phyloP scores from a whole-genome alignment of 2,888 invertebrate species.

The Lithophane leautieri region DNA sequence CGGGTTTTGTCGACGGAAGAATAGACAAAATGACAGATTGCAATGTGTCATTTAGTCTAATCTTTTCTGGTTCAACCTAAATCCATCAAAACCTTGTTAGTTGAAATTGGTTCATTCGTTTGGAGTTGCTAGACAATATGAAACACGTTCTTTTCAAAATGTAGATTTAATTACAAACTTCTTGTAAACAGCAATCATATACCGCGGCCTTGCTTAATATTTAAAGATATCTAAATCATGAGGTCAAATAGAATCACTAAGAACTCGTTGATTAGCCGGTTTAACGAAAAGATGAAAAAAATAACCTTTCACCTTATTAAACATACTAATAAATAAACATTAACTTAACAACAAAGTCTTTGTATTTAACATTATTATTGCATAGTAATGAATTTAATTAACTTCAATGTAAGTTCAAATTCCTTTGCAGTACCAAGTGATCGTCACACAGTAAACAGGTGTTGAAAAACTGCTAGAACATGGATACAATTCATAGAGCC shows the following conservation, averaged over 20 bases:
- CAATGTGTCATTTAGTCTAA: too few species aligned
- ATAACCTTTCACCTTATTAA: neutral
- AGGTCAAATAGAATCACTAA: neutral
- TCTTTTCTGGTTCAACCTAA: too few species aligned
- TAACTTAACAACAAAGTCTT: conserved; percentile 23
- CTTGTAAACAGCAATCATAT: neutral
- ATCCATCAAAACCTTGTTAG: neutral
- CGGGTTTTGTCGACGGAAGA: too few species aligned
- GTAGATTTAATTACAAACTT: neutral
- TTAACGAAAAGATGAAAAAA: neutral
- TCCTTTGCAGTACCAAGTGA: conserved; percentile 11
- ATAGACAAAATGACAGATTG: too few species aligned
- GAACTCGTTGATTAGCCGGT: neutral
- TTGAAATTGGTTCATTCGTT: neutral
- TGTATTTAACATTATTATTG: conserved; percentile 19
- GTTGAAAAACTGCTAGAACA: conserved; percentile 54
- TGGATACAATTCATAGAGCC: conserved; percentile 76
- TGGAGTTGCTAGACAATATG: too few species aligned
- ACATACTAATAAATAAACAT: conserved; percentile 7
- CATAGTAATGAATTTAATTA: conserved; percentile 39
- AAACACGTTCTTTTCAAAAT: neutral
- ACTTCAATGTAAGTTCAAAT: conserved; percentile 39
- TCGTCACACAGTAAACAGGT: conserved; percentile 42
- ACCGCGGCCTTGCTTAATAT: neutral
- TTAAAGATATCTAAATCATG: neutral